Base-by-base conservation (phyloP, 2,888 invertebrate species). In the Bembecia ichneumoniformis region DNA sequence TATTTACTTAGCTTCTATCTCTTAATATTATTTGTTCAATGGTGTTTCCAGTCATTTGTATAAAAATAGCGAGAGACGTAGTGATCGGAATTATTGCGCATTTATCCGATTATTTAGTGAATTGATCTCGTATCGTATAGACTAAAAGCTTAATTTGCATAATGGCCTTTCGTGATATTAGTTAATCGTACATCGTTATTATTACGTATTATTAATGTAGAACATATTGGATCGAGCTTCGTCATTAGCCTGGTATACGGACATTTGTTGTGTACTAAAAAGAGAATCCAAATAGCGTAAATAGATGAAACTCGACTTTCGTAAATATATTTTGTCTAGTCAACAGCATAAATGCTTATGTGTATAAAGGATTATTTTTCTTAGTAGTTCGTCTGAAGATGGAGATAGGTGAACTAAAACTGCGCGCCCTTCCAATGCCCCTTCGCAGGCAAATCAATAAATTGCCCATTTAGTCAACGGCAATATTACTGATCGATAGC, bases 211-310 rank as follows among this genome's bases (percentile, higher is more conserved):
- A 44, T 44, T 44, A 44, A 65, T 65, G 74, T 84, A 82, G 82
- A 70, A 68, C 73, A 76, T 73, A 74, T 79, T 80, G 70, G 71
- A 77, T 75, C 71, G 83, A 84, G 86, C 86, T 86, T 82, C 74
- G 74, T 79, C 79, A 73, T 76, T 82, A 82, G 82, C 79, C 78
- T 74, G 76, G 80, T 84, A 81, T 82, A 63, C 58, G 58, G 58
- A 57, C 55, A 55, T 49, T 51, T 47, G 54, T 55, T 61, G 58
- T 57, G 56, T 57, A 49, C 54, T 52, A 51, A 48, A 36, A n/a
- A 51, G 36, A 7, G 28, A 43, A 50, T 56, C 49, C 52, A 62
- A 66, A 74, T 79, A 79, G 74, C 62, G 52, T 67, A 63, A n/a
- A 73, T 76, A 74, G 70, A 62, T 58, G 64, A 62, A 59, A 67